Conservation (phyloP, 2,797 vertebrate genomes). For the Masticophis lateralis region DNA sequence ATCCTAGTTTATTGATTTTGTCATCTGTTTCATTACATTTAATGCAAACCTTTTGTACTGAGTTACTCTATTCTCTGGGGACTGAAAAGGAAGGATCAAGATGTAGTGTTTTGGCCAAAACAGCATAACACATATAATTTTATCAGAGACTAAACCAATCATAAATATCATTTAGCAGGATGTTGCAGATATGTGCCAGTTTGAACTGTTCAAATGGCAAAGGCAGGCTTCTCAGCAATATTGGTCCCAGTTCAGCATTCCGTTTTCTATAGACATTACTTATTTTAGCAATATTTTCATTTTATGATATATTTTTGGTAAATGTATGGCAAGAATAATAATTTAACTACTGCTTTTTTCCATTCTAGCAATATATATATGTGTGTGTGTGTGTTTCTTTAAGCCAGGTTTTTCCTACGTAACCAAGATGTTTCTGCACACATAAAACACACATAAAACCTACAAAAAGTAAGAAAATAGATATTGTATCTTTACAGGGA, state of each 20-base stretch:
- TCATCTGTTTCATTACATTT: slow-evolving; percentile 81
- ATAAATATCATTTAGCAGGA: slow-evolving; percentile 47
- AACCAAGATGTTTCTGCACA: too few species aligned
- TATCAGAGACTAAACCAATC: slow-evolving; percentile 53
- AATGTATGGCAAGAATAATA: neutral
- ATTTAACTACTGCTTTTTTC: neutral
- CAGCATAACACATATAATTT: slow-evolving; percentile 45
- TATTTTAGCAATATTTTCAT: neutral
- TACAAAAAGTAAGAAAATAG: too few species aligned
- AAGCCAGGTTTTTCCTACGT: too few species aligned
- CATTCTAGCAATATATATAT: neutral
- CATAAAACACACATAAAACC: too few species aligned
- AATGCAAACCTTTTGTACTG: slow-evolving; percentile 79
- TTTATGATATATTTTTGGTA: neutral
- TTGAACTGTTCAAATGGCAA: slow-evolving; percentile 52
- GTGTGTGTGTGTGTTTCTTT: too few species aligned
- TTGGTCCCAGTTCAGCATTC: neutral
- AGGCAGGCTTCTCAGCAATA: neutral
- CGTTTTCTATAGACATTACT: neutral
- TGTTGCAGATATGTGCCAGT: slow-evolving; percentile 55
- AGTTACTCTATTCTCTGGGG: slow-evolving; percentile 63
- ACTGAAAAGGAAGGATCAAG: slow-evolving; percentile 53
- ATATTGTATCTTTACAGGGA: too few species aligned
- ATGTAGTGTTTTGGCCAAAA: slow-evolving; percentile 52
- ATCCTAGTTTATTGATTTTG: slow-evolving; percentile 83